Conservation (phyloP, 2,797 vertebrate genomes). For the Gadopsis marmoratus region DNA sequence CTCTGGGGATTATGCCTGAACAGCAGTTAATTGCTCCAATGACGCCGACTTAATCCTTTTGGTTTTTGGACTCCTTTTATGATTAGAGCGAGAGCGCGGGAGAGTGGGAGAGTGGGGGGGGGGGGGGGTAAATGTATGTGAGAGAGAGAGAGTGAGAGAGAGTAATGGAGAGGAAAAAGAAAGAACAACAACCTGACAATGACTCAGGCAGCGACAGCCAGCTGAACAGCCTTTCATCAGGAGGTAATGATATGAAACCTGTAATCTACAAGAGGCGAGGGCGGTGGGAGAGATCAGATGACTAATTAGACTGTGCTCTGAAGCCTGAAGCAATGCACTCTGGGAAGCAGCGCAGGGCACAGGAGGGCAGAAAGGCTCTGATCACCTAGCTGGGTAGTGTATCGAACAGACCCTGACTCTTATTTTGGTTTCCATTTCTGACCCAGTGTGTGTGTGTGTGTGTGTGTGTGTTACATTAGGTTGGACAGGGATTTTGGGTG, state of each 20-base stretch:
- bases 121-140: background rate
- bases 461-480: background rate
- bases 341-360: slow-evolving; percentile 12
- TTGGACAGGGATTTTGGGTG: background rate
- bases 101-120: background rate
- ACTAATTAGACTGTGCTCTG: slow-evolving; percentile 55
- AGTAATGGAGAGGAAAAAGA: slow-evolving; percentile 42
- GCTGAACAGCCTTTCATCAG: slow-evolving; percentile 54
- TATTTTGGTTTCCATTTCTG: slow-evolving; percentile 54
- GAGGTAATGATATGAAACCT: slow-evolving; percentile 65
- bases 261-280: slow-evolving; percentile 48
- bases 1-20: slow-evolving; percentile 76
- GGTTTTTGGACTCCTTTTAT: slow-evolving; percentile 72
- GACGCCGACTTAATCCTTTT: slow-evolving; percentile 75
- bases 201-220: slow-evolving; percentile 32
- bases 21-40: slow-evolving; percentile 80
- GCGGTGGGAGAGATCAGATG: slow-evolving; percentile 44
- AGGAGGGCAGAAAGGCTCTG: slow-evolving; percentile 24
- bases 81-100: slow-evolving; percentile 34
- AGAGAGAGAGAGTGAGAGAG: slow-evolving; percentile 28
- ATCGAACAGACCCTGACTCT: slow-evolving; percentile 32
- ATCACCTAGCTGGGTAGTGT: slow-evolving; percentile 30
- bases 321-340: slow-evolving; percentile 43
- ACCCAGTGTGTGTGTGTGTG: slow-evolving; percentile 43
- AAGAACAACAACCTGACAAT: slow-evolving; percentile 48